Base-by-base conservation (phyloP, 2,113 vertebrate genomes). In the Erythrolamprus reginae region DNA sequence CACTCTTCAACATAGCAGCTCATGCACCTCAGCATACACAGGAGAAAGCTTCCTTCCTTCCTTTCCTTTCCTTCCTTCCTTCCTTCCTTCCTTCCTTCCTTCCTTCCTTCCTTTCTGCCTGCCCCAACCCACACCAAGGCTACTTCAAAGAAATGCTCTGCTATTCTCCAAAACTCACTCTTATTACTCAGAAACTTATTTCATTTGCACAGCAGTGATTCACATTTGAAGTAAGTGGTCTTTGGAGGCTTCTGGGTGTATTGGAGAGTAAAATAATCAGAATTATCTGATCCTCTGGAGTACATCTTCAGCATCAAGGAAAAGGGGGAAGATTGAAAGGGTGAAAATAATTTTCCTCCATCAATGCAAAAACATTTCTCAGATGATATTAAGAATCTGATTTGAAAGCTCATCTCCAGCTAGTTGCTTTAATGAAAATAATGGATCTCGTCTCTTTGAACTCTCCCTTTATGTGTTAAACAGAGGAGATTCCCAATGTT, bases 231-330 rank as follows among this genome's bases (percentile, higher is more conserved):
- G 42, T 89, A 94, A 53, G 82, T 91, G 83, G 93, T 89, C 84
- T 94, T 93, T 83, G 70, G 47, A 92, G 77, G 91, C 19, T 65
- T 92, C 38, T 84, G 52, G 48, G 24, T 0, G 2, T 86, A 26
- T 17, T 88, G 45, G 92, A 95, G 89, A 93, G 82, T 92, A 93
- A 95, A 95, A 94, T 92, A 92, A 89, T 91, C 86, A 94, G 55
- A 94, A 89, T 89, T 92, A 94, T 45, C 6, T 8, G 9, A 92
- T 95, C 87, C 89, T 89, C 93, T 93, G 51, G 91, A 90, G 61
- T 91, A 24, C 92, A 82, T 92, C 70, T 94, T 93, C 86, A 94
- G 61, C 82, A 91, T 7, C 7, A 47, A 0, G 0, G 91, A 61
- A 45, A 94, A 88, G 9, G 91, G 19, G 92, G 90, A 89, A 1